Evolutionary conservation across 2,797 vertebrate species (phyloP), one percentile per base, ranked within the genome.

Genomic region (Eulemur mongoz): DNA sequence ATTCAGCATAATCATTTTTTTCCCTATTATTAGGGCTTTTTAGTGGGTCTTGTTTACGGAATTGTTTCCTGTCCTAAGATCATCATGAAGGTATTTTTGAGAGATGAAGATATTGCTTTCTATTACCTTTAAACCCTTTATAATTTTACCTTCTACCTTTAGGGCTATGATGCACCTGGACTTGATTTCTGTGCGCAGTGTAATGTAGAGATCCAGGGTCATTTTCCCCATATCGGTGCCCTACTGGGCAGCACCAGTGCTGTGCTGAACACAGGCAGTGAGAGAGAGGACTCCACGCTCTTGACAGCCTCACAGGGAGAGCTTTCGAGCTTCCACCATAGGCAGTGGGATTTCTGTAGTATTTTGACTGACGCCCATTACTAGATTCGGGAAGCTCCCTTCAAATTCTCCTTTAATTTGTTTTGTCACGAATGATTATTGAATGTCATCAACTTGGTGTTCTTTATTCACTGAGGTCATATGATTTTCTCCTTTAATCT

Each of bases 211-310:
- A 17, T 43, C 27, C 32, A 43, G 0, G 43, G 27, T 20, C 18
- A 13, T 25, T 1, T 22, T 32, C 12, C 0, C 57, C 67, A 0
- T 0, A 0, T 14, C 25, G 30, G 11, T 2, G 54, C 6, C 40
- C 18, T 12, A 0, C 18, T n/a, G 22, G 20, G n/a, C 67, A 73
- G 14, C 43, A 17, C 14, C 38, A 22, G 30, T 3, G 52, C 22
- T 17, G 2, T 10, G 22, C 17, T 15, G 40, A 9, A 30, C 17
- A 12, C 14, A 25, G 50, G 25, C 17, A 17, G 5, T 23, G 15
- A 14, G 22, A 15, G 7, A 27, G 54, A 2, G 7, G 38, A 30
- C 22, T 14, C 13, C 6, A 1, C 54, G 27, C 22, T 22, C 6
- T 0, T 22, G 13, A 72, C 30, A 48, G 12, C 12, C 12, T 40